Conservation (phyloP, 2,113 vertebrate genomes). For the Lampris megalopsis region DNA sequence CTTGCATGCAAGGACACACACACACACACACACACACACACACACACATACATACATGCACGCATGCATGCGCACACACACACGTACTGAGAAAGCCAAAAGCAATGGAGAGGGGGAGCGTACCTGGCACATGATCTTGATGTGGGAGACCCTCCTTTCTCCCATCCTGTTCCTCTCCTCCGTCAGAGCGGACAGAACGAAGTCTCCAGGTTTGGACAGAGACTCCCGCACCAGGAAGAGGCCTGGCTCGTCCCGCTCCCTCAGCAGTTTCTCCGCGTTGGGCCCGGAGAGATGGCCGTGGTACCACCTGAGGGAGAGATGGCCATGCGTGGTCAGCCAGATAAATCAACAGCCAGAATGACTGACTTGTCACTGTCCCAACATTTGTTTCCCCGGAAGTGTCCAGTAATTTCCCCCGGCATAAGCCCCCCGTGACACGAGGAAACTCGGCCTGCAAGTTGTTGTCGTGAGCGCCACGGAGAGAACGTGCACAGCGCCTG, state of each 20-base stretch:
- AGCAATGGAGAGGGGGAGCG: neutral
- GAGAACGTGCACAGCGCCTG: too few relatives aligned
- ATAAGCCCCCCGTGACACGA: too few relatives aligned
- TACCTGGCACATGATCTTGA: conserved; percentile 96
- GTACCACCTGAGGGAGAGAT: conserved; percentile 86
- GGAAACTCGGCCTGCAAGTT: too few relatives aligned
- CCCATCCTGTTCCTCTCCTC: conserved; percentile 82
- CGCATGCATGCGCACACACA: neutral
- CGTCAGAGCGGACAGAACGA: conserved; percentile 91
- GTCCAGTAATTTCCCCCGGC: neutral
- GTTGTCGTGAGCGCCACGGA: too few relatives aligned
- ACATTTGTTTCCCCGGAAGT: neutral
- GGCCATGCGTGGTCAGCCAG: too few relatives aligned
- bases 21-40: conserved; percentile 1
- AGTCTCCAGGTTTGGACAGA: conserved; percentile 96
- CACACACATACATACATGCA: neutral
- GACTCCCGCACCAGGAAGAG: conserved; percentile 96
- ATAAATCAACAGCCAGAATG: neutral
- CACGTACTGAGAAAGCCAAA: neutral
- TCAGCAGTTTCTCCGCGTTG: conserved; percentile 91
- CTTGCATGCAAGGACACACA: neutral
- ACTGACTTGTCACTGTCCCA: too few relatives aligned
- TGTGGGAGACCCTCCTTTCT: conserved; percentile 88
- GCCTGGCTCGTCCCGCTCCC: conserved; percentile 84
- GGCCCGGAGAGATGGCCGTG: conserved; percentile 94